These are phyloP conservation scores for Gymnoscelis rufifasciata DNA, from an alignment of 2,888 invertebrate genomes.

Conservation along the genomic window DNA sequence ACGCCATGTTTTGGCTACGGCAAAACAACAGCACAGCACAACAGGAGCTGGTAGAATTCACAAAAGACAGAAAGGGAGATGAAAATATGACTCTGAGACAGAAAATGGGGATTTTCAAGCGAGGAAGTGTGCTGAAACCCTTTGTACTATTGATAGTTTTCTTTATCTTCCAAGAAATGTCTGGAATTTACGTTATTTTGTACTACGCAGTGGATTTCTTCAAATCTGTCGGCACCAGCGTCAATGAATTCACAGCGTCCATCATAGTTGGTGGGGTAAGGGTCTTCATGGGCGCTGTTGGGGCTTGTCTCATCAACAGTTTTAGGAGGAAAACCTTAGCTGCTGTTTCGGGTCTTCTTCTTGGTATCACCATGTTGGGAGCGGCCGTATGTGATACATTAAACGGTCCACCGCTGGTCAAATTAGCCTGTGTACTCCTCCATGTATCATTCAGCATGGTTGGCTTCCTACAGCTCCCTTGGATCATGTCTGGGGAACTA, in stretches of 20 bases:
- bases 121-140: constrained; percentile 82
- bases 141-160: constrained; percentile 82
- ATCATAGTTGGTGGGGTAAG: constrained; percentile 84
- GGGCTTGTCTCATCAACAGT: constrained; percentile 82
- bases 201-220: constrained; percentile 86
- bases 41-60: constrained; percentile 81
- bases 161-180: constrained; percentile 84
- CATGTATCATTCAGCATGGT: constrained; percentile 87
- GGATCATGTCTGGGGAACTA: constrained; percentile 86
- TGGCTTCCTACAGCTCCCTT: constrained; percentile 85
- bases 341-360: constrained; percentile 81
- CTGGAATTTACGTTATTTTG: constrained; percentile 85
- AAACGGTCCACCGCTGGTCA: constrained; percentile 67
- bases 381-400: constrained; percentile 80
- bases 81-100: constrained; percentile 60
- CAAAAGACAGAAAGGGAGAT: constrained; percentile 61
- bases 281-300: constrained; percentile 82
- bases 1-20: constrained; percentile 82
- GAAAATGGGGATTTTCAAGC: constrained; percentile 64
- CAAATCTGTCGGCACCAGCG: constrained; percentile 81
- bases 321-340: constrained; percentile 82
- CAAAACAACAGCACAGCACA: constrained; percentile 81
- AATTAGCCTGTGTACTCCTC: constrained; percentile 80
- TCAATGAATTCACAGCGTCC: constrained; percentile 83
- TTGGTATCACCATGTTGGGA: constrained; percentile 82